phyloP scores from a whole-genome alignment of 2,797 vertebrate species.

The Carapus acus region DNA sequence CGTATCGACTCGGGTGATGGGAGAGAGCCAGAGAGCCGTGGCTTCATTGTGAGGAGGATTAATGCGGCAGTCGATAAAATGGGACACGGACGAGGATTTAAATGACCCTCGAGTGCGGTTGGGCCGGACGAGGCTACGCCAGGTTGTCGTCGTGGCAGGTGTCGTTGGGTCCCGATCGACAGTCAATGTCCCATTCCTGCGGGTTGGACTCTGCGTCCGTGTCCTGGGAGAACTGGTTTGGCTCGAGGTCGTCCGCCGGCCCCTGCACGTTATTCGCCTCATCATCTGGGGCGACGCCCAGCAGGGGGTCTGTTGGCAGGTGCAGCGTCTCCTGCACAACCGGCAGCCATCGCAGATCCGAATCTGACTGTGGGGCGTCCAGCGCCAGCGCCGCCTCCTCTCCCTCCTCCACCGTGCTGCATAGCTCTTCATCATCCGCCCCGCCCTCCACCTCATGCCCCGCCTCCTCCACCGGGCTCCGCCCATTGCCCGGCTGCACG shows the following conservation, averaged over 20 bases:
- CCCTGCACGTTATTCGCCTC: constrained; percentile 11
- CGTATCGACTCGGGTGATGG: constrained; percentile 42
- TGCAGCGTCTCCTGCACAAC: constrained; percentile 19
- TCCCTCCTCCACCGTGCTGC: constrained; percentile 61
- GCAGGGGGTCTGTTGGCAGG: constrained; percentile 11
- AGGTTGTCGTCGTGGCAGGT: constrained; percentile 50
- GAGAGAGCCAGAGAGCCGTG: constrained; percentile 19
- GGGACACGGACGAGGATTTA: constrained; percentile 23
- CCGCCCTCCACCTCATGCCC: constrained; percentile 60
- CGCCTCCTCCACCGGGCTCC: constrained; percentile 59
- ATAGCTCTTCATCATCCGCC: constrained; percentile 52
- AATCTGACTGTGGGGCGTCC: constrained; percentile 34
- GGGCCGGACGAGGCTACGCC: constrained; percentile 45
- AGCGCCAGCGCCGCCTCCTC: constrained; percentile 67
- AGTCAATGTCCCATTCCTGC: constrained; percentile 44
- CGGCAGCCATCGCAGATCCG: constrained; percentile 41
- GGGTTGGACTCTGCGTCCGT: constrained; percentile 21
- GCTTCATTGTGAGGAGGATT: constrained; percentile 30
- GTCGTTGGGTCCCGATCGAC: constrained; percentile 42
- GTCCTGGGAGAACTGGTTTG: constrained; percentile 27
- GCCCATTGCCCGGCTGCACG: constrained; percentile 66
- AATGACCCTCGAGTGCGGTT: constrained; percentile 22
- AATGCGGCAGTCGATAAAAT: constrained; percentile 35
- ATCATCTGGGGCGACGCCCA: constrained; percentile 20
- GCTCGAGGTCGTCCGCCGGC: constrained; percentile 16